Conservation (phyloP, 2,888 invertebrate genomes). For the Cryptocephalus primarius region DNA sequence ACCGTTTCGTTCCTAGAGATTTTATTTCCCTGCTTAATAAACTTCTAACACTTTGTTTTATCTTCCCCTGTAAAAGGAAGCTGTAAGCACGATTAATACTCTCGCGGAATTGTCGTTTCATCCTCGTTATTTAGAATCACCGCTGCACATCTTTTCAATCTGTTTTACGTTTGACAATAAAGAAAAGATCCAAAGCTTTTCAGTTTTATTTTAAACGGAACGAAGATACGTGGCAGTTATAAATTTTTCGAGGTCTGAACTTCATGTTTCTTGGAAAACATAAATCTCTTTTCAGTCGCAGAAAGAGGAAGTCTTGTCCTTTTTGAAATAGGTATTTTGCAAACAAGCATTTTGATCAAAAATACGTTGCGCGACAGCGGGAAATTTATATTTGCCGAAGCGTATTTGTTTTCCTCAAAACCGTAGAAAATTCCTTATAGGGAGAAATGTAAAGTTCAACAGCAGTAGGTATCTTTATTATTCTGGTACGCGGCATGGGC, state of each 20-base stretch:
- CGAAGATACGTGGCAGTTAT: not conserved
- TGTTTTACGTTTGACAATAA: no score
- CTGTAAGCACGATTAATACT: no score
- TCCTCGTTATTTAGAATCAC: no score
- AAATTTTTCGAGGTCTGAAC: not conserved
- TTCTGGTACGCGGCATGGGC: conserved; percentile 12
- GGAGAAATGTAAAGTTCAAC: conserved; percentile 29
- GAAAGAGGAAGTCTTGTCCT: conserved; percentile 5
- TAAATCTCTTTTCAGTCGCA: conserved; percentile 7
- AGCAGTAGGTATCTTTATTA: conserved; percentile 16
- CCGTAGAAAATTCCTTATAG: conserved; percentile 25
- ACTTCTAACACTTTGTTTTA: no score
- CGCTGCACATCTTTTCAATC: no score
- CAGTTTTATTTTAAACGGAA: not conserved
- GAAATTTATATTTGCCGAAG: conserved; percentile 21
- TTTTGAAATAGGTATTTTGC: conserved; percentile 8
- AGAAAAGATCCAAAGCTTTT: not conserved
- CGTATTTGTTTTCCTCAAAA: conserved; percentile 33
- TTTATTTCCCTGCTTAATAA: no score
- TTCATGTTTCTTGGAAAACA: not conserved
- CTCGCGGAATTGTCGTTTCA: no score
- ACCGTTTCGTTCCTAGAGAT: no score
- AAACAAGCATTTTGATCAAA: conserved; percentile 12
- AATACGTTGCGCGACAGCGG: conserved; percentile 13
- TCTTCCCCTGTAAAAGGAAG: no score